phyloP scores from a whole-genome alignment of 2,113 vertebrate genomes.

The Hypocryptadius cinnamomeus region DNA sequence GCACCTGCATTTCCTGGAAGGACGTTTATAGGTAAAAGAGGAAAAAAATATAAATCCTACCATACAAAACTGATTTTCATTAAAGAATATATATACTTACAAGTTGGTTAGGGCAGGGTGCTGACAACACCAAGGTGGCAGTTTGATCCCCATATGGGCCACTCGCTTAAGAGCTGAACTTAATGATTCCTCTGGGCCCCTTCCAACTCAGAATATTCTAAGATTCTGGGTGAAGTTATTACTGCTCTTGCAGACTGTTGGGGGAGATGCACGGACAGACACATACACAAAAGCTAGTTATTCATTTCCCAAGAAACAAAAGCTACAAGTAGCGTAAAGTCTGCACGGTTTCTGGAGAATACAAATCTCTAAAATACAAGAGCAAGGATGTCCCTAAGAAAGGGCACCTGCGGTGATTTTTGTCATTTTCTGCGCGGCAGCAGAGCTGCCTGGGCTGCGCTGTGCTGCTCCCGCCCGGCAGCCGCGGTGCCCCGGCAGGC shows the following conservation, averaged over 20 bases:
- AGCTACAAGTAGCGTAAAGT: too few species aligned
- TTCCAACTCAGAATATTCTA: background rate
- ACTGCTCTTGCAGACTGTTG: background rate
- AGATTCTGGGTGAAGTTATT: background rate
- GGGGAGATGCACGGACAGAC: background rate
- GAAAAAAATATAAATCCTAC: background rate
- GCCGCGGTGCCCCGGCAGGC: background rate
- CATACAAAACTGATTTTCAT: background rate
- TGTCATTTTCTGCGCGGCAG: rapidly evolving
- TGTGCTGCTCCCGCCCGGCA: background rate
- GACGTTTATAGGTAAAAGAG: background rate
- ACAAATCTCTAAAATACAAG: background rate
- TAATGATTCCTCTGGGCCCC: background rate
- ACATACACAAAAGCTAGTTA: background rate
- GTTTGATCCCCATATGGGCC: background rate
- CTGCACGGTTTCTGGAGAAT: background rate
- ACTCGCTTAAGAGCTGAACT: too few species aligned
- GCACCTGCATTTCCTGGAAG: background rate
- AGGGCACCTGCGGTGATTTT: rapidly evolving
- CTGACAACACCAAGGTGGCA: background rate
- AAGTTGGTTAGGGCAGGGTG: background rate
- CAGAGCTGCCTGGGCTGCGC: rapidly evolving
- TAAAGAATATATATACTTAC: background rate
- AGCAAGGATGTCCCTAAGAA: background rate
- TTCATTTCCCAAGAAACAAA: background rate